phyloP scores from a whole-genome alignment of 2,797 vertebrate genomes.

The Enteromius treurensis region DNA sequence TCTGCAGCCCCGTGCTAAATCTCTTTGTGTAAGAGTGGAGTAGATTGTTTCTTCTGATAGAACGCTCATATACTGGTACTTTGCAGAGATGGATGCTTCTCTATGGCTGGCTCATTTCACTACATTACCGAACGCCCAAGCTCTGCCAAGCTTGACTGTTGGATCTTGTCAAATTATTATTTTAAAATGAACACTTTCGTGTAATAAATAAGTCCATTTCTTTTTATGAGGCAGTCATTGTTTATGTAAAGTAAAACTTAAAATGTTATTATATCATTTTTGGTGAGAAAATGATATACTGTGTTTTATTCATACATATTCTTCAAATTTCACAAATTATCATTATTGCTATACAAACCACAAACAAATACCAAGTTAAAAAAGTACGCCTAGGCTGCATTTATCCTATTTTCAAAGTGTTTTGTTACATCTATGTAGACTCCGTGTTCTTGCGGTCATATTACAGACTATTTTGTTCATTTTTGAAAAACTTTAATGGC shows the following conservation, averaged over 20 bases:
- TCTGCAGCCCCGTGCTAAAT: conserved; percentile 57
- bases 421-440: conserved; percentile 51
- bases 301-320: conserved; percentile 43
- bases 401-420: conserved; percentile 58
- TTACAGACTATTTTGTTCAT: background rate
- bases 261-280: conserved; percentile 6
- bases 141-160: background rate
- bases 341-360: conserved; percentile 48
- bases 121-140: background rate
- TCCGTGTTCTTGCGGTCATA: background rate
- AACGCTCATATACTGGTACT: conserved; percentile 41
- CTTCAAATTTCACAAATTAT: conserved; percentile 54
- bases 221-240: background rate
- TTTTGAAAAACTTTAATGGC: conserved; percentile 5
- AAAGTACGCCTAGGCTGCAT: conserved; percentile 38
- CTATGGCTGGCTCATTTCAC: background rate
- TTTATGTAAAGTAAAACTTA: background rate
- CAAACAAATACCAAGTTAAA: conserved; percentile 31
- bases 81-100: conserved; percentile 14
- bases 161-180: background rate
- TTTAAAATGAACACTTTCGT: background rate
- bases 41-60: conserved; percentile 40
- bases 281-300: conserved; percentile 24
- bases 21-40: conserved; percentile 41
- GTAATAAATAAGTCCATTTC: background rate